These are phyloP conservation scores for Aegotheles bennettii DNA, from an alignment of 2,113 vertebrate genomes.

Conservation along the genomic window DNA sequence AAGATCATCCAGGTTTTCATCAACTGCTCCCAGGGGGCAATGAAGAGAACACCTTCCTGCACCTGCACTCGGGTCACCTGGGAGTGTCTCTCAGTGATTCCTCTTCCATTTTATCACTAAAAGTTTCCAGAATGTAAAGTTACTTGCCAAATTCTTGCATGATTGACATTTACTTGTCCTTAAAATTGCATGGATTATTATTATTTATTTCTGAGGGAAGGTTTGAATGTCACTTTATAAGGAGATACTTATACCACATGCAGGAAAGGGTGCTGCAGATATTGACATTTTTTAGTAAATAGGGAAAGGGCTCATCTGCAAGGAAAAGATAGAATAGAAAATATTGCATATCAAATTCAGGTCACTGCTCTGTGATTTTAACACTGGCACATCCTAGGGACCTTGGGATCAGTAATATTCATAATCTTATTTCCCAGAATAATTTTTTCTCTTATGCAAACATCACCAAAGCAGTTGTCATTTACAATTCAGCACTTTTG, in stretches of 20 bases:
- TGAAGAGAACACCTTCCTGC: background rate
- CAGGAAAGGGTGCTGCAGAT: background rate
- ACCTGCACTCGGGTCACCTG: background rate
- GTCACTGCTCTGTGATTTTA: slow-evolving; percentile 2
- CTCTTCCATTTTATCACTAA: background rate
- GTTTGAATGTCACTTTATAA: background rate
- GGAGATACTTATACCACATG: background rate
- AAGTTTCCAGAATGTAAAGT: background rate
- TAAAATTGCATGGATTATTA: background rate
- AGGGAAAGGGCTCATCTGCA: background rate
- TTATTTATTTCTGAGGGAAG: background rate
- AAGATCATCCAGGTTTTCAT: background rate
- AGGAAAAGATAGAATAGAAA: background rate
- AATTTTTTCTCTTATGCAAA: background rate
- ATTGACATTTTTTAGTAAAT: background rate
- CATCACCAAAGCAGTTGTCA: background rate
- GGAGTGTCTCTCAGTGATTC: background rate
- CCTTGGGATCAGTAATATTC: slow-evolving; percentile 16
- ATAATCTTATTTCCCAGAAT: slow-evolving; percentile 42
- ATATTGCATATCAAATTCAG: background rate
- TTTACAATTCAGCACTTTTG: background rate
- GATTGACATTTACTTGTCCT: background rate
- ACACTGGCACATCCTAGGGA: background rate
- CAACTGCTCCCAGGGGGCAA: background rate
- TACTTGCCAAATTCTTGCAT: background rate